Evolutionary conservation across 2,113 vertebrate genomes (phyloP), one percentile per base, ranked within the genome.

Genomic region (Hylia prasina): DNA sequence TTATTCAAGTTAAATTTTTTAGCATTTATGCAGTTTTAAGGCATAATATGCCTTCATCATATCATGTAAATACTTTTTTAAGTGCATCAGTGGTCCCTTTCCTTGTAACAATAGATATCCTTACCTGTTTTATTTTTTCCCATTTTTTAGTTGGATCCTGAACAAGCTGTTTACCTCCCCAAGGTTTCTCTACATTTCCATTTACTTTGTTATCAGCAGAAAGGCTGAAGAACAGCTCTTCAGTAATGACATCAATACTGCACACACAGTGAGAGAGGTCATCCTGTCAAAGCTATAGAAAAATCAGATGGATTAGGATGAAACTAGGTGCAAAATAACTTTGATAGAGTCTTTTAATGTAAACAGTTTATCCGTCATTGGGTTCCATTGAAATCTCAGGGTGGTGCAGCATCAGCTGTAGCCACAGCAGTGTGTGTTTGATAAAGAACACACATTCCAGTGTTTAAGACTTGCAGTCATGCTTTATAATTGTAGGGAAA

Each of bases 201-300:
- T 97, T 97, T 96, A 94, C 96, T 97, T 97, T 97, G 96, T 97
- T 98, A 98, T 97, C 95, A 92, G 85, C 92, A 92, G 95, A 98
- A 97, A 96, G 66, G 65, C 96, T 96, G 93, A 93, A 94, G 93
- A 97, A 76, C 80, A 94, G 85, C 96, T 97, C 93, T 96, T 97
- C 91, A 47, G 83, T 97, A 96, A 97, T 97, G 91, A 88, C 97
- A 97, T 97, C 97, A 94, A 95, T 97, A 97, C 40, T 65, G 95
- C 91, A 92, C 75, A 96, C 96, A 97, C 91, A 94, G 92, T 35
- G 85, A 97, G 97, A 97, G 96, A 97, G 97, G 94, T 98, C 97
- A 97, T 93, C 95, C 97, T 97, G 94, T 97, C 97, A 98, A 95
- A 97, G 95, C 83, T 79, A 82, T 86, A 93, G 92, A 96, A 97